Evolutionary conservation across 2,797 vertebrate species (phyloP), one percentile per base, ranked within the genome.

Genomic region (Anguilla obscura): DNA sequence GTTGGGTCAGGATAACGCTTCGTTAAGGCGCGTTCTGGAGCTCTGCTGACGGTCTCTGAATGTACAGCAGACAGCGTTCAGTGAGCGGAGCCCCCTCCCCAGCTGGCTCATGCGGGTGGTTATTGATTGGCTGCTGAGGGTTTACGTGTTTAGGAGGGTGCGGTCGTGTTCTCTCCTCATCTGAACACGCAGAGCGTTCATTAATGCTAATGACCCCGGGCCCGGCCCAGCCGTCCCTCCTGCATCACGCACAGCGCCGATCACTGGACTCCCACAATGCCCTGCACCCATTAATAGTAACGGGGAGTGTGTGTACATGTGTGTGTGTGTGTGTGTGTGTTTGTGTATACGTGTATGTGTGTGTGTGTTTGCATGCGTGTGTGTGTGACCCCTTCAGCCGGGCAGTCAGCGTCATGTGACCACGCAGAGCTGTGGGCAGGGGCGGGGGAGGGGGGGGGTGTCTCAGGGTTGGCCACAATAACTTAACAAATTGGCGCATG

Each of bases 51-150:
- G 74, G 1, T 18, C 33, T 79, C 74, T 16, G 16, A 79, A 24
- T 18, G 12, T 74, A n/a, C 24, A n/a, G 69, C 14, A 2, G 18
- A 12, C 1, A 10, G 14, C 21, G 21, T 60, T 60, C 58, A 3
- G 16, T 4, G 58, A 60, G 58, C 58, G 21, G 4, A 74, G 3
- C 30, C 10, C 2, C 33, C 69, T 7, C 66, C 58, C 18, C 14
- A 71, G 71, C 84, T 27, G 21, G 71, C 84, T 84, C 48, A 83
- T 88, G 66, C 74, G 48, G 48, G 74, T 88, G 87, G 86, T 84
- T 86, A 89, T 92, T 89, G 89, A 90, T 88, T 33, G n/a, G 52
- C 48, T 48, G 14, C n/a, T 33, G 60, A 86, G 60, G 16, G 58
- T 21, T 85, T 85, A n/a, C 50, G 18, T 84, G 86, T 82, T 85